Percentiles rank a stretch among this genome's conserved stretches.
These are phyloP conservation scores for Acrocyrtus sp. DNA, from an alignment of 2,888 invertebrate genomes.

Conservation along the genomic window DNA sequence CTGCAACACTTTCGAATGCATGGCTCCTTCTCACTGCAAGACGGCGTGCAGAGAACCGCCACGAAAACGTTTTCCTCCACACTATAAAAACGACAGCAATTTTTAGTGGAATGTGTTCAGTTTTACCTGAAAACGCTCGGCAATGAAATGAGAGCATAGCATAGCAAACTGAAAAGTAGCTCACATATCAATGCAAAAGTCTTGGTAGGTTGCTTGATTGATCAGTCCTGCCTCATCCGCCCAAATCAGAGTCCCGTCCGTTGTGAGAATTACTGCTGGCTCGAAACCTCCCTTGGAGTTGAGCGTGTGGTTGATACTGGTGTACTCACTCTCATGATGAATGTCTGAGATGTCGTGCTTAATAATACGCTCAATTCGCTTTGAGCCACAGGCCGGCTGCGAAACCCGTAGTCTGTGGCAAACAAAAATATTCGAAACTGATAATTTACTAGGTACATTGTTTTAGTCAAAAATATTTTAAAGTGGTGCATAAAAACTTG, in stretches of 20 bases:
- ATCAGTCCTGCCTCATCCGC: constrained; percentile 57
- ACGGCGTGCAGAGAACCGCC: constrained; percentile 61
- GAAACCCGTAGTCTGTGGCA: constrained; percentile 51
- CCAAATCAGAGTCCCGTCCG: constrained; percentile 59
- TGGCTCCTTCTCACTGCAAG: constrained; percentile 54
- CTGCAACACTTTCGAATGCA: constrained; percentile 62
- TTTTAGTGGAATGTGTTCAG: neutral
- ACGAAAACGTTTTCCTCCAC: constrained; percentile 56
- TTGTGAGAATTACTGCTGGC: constrained; percentile 55
- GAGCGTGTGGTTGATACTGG: constrained; percentile 3
- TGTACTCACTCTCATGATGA: constrained; percentile 1
- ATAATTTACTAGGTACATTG: too few species aligned
- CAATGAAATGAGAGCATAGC: too few species aligned
- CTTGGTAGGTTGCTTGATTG: constrained; percentile 54
- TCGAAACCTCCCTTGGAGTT: constrained; percentile 22
- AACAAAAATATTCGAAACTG: too few species aligned
- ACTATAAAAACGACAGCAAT: constrained; percentile 13
- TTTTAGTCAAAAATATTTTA: too few species aligned
- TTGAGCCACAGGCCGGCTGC: constrained; percentile 55
- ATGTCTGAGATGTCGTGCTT: constrained; percentile 38
- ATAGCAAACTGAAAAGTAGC: too few species aligned
- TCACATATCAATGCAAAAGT: constrained; percentile 63
- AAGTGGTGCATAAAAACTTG: too few species aligned
- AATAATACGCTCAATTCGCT: constrained; percentile 57
- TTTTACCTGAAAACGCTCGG: constrained; percentile 9